Conservation (phyloP, 2,113 vertebrate genomes). For the Sceloporus tristichus region DNA sequence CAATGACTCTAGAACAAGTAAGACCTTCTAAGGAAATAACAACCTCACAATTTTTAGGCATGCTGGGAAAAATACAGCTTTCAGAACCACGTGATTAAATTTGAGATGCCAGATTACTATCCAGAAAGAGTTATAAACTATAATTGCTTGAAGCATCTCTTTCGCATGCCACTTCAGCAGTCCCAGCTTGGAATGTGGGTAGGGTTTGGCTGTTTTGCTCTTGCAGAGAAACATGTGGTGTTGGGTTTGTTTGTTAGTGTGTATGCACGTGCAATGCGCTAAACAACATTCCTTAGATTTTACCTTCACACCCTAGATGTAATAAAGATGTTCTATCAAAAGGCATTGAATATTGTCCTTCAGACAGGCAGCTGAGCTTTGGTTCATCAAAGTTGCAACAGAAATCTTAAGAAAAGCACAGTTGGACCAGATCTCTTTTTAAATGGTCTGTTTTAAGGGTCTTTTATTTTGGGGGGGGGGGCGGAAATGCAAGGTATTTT, state of each 20-base stretch:
- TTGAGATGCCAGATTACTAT: slow-evolving; percentile 66
- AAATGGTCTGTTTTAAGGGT: no score
- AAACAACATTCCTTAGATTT: slow-evolving; percentile 9
- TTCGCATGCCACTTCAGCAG: slow-evolving; percentile 19
- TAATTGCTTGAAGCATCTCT: slow-evolving; percentile 53
- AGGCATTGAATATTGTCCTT: not conserved
- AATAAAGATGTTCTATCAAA: not conserved
- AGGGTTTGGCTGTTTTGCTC: slow-evolving; percentile 24
- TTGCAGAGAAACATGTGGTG: slow-evolving; percentile 7
- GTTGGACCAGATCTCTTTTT: not conserved
- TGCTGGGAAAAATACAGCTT: slow-evolving; percentile 5
- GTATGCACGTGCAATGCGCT: not conserved
- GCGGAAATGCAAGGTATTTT: not conserved
- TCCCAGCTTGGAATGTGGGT: slow-evolving; percentile 32
- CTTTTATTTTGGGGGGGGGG: not conserved
- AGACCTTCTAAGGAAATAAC: not conserved
- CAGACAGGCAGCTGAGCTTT: not conserved
- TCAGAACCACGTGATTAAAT: slow-evolving; percentile 56
- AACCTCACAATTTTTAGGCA: slow-evolving; percentile 27
- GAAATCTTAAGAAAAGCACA: not conserved
- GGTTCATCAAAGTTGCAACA: not conserved
- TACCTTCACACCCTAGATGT: not conserved
- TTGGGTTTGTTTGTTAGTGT: slow-evolving; percentile 2
- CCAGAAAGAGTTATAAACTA: slow-evolving; percentile 58
- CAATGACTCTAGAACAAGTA: not conserved